These are phyloP conservation scores for Nymphicus hollandicus DNA, from an alignment of 2,113 vertebrate species.

Conservation along the genomic window DNA sequence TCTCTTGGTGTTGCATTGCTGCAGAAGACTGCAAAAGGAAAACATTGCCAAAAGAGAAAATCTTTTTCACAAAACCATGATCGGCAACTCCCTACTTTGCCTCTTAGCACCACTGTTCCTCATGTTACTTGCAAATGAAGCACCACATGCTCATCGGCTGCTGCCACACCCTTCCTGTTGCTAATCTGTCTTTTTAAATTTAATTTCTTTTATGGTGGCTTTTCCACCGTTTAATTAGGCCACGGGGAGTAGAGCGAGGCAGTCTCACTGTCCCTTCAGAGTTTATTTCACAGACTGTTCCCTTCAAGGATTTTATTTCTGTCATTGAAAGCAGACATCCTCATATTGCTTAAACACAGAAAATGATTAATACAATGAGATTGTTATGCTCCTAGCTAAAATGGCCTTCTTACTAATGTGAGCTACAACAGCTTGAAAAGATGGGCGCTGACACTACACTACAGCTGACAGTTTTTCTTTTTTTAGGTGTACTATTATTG, in stretches of 20 bases:
- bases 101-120: not conserved
- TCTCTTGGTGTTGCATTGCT: not conserved
- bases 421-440: constrained; percentile 15
- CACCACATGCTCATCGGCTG: not conserved
- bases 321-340: constrained; percentile 47
- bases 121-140: not conserved
- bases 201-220: constrained; percentile 77
- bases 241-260: constrained; percentile 70
- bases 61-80: not conserved
- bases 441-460: not conserved
- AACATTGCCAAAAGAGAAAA: not conserved
- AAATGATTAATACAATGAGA: constrained; percentile 47
- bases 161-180: constrained; percentile 76
- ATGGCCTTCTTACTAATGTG: constrained; percentile 18
- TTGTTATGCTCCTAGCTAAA: constrained; percentile 27
- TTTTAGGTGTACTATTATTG: constrained; percentile 16
- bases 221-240: constrained; percentile 82
- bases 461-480: constrained; percentile 42
- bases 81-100: not conserved
- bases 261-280: constrained; percentile 51
- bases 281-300: constrained; percentile 48
- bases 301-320: constrained; percentile 62
- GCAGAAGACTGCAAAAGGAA: not conserved
- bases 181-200: constrained; percentile 82
- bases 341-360: constrained; percentile 32